Evolutionary conservation across 2,113 vertebrate genomes (phyloP), one percentile per base, ranked within the genome.

Genomic region (Malurus elegans): DNA sequence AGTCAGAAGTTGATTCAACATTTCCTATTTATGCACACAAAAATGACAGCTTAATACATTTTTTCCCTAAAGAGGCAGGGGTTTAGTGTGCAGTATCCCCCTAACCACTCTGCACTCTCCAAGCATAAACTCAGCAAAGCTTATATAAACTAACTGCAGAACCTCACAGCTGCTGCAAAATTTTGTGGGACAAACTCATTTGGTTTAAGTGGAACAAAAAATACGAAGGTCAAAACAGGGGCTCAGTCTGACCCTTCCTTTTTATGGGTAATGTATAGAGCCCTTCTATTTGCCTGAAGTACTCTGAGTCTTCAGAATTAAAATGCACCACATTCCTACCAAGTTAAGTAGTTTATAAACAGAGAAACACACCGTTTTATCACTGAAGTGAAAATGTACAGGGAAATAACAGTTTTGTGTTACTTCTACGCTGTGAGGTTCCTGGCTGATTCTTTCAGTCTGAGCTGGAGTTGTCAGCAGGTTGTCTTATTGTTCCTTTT

Each of bases 61-160:
- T 95, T 95, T 93, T 88, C 86, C 86, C 86, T 60, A 91, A 96
- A 96, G 95, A 95, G 91, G 92, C 86, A 91, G 94, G 93, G 57
- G 66, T 86, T 96, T 91, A 93, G 53, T 40, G 50, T 48, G 69
- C 15, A 93, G 79, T 69, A 38, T 95, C 83, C 76, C 79, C 80
- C 70, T 69, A 89, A 92, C 88, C 88, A 93, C 91, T 89, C 93
- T 91, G 92, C 80, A 44, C 47, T 89, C 91, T 87, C 47, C 54
- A 94, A 96, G 96, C 83, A 89, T 97, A 96, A 97, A 96, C 96
- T 94, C 83, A 90, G 83, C 76, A 88, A 94, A 90, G 70, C 86
- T 96, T 96, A 45, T 91, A 70, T 97, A 97, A 97, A 96, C 96
- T 73, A 93, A 96, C 92, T 89, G 56, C 91, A 94, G 91, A 96